phyloP scores from a whole-genome alignment of 2,113 vertebrate species.

The Tyto alba region DNA sequence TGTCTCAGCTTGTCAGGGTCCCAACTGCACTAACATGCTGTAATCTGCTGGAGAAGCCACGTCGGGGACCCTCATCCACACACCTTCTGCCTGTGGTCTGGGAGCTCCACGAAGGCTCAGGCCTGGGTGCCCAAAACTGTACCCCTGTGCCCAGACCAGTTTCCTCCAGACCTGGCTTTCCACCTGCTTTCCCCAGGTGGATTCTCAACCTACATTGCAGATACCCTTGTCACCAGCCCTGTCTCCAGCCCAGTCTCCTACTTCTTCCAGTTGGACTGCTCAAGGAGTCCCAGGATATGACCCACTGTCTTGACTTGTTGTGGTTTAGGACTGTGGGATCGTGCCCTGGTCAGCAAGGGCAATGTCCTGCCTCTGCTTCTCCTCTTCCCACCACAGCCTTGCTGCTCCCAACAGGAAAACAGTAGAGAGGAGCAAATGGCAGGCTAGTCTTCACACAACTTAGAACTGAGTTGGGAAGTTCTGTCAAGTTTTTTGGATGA shows the following conservation, averaged over 20 bases:
- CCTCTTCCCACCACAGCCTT: not conserved
- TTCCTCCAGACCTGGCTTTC: not conserved
- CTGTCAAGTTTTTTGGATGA: not conserved
- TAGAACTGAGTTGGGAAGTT: not conserved
- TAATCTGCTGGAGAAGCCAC: not conserved
- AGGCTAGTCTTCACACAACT: not conserved
- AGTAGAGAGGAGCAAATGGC: not conserved
- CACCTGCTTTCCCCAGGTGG: not conserved
- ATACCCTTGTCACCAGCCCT: not conserved
- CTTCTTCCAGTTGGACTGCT: not conserved
- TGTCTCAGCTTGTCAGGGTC: not conserved
- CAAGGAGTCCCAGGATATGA: not conserved
- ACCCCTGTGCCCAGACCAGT: not conserved
- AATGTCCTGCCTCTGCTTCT: not conserved
- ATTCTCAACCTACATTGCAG: not conserved
- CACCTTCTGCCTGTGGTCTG: rapidly evolving
- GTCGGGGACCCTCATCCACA: not conserved
- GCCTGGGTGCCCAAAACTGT: not conserved
- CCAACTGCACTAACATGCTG: not conserved
- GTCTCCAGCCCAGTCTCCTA: not conserved
- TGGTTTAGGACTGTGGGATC: no score
- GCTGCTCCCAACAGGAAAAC: not conserved
- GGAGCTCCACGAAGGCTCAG: not conserved
- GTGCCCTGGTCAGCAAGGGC: not conserved
- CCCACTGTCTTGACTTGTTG: not conserved